Conservation (phyloP, 2,888 invertebrate genomes). For the Heliconius ismenius region DNA sequence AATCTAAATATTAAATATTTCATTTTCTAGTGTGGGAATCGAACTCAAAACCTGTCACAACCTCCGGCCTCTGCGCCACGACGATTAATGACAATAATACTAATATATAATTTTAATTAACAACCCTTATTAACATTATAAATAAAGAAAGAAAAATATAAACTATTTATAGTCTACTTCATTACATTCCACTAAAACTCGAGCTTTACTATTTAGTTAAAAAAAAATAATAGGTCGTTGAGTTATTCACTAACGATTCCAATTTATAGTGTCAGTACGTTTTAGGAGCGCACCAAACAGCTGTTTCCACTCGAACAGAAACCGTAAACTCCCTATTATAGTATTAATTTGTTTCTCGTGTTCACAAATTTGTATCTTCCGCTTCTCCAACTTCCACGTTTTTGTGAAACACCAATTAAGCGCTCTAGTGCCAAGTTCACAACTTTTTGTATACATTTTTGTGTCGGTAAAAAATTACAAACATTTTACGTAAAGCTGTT, state of each 20-base stretch:
- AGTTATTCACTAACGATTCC: conserved; percentile 25
- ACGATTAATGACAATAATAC: too few relatives aligned
- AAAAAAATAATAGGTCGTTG: conserved; percentile 20
- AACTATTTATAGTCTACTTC: not conserved
- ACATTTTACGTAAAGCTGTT: conserved; percentile 50
- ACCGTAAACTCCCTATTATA: conserved; percentile 50
- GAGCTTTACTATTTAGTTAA: conserved; percentile 13
- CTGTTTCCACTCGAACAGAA: conserved; percentile 70
- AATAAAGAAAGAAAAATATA: not conserved
- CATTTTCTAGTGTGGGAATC: too few relatives aligned
- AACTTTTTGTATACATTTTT: conserved; percentile 41
- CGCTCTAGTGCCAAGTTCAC: conserved; percentile 39
- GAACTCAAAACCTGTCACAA: too few relatives aligned
- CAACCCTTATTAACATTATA: not conserved
- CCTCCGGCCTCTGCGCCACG: too few relatives aligned
- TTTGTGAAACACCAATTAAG: conserved; percentile 45
- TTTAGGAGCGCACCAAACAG: conserved; percentile 49
- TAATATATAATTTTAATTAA: not conserved
- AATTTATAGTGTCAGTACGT: conserved; percentile 32
- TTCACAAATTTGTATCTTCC: conserved; percentile 75
- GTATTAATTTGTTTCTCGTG: conserved; percentile 77
- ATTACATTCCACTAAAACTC: not conserved
- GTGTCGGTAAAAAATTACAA: conserved; percentile 43
- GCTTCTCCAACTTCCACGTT: conserved; percentile 53
- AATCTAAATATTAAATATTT: too few relatives aligned